Evolutionary conservation across 1,140 invertebrate genomes (phyloP), one percentile per base, ranked within the genome.

Genomic region (Sarcophaga peregrina): DNA sequence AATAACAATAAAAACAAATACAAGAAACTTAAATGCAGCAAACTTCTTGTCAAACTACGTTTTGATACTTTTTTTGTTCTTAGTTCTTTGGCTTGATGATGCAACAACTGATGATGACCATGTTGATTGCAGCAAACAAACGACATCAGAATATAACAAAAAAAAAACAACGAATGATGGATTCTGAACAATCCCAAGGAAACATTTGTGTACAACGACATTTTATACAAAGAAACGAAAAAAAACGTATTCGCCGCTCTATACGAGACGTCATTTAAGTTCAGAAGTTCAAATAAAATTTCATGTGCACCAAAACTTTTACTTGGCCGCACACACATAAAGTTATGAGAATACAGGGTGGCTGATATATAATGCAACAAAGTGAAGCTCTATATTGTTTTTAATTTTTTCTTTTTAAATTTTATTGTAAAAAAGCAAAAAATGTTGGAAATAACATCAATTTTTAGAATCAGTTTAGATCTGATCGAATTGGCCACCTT

Each of bases 261-360:
- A n/a, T n/a, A 54, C 10, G 15, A 54, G 11, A 50, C n/a, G 15
- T 8, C 62, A 68, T 68, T 37, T 13, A 68, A 68, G 62, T 68
- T 68, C 62, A 20, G n/a, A 68, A 68, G 62, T 68, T 68, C 62
- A 68, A 68, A 17, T 68, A 68, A 17, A 68, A 68, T 37, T 37
- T 37, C 25, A 37, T 37, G 25, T 37, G 25, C 25, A 37, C n/a
- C n/a, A n/a, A n/a, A n/a, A n/a, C 5, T 54, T 54, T 54, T 54
- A 7, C 58, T 10, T 62, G n/a, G n/a, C n/a, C n/a, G n/a, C n/a
- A n/a, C n/a, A n/a, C n/a, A n/a, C n/a, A n/a, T n/a, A n/a, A n/a
- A n/a, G n/a, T n/a, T n/a, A n/a, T n/a, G n/a, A n/a, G n/a, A n/a
- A n/a, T n/a, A n/a, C n/a, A n/a, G n/a, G n/a, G n/a, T n/a, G n/a